Conservation (phyloP, 2,797 vertebrate genomes). For the Chiloscyllium punctatum region DNA sequence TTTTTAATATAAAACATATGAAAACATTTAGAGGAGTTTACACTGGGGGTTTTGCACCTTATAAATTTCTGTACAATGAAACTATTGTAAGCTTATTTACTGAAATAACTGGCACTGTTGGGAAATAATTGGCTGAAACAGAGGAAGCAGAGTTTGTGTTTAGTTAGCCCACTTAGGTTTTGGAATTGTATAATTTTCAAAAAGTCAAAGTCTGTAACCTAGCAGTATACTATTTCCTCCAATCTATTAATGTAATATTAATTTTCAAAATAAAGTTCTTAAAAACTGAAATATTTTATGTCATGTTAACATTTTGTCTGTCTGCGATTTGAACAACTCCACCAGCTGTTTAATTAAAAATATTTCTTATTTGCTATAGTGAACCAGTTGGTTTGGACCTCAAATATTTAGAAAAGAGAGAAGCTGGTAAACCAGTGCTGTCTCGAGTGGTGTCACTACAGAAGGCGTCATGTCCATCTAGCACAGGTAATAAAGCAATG, state of each 20-base stretch:
- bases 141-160: background rate
- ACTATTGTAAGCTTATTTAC: background rate
- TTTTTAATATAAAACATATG: background rate
- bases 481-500: constrained; percentile 19
- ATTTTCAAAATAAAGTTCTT: background rate
- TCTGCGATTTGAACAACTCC: background rate
- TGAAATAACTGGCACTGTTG: background rate
- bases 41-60: background rate
- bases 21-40: background rate
- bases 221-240: background rate
- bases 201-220: background rate
- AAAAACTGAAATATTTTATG: background rate
- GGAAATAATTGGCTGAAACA: background rate
- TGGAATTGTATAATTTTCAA: background rate
- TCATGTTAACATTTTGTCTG: background rate
- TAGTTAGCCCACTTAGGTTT: background rate
- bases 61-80: background rate
- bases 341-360: background rate
- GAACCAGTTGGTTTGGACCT: constrained; percentile 32
- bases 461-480: constrained; percentile 25
- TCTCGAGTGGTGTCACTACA: background rate
- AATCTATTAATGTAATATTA: background rate
- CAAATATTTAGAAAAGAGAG: constrained; percentile 41
- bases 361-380: background rate
- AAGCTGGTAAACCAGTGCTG: background rate